Evolutionary conservation across 2,797 vertebrate species (phyloP), one percentile per base, ranked within the genome.

Genomic region (Petrocephalus sullivani): DNA sequence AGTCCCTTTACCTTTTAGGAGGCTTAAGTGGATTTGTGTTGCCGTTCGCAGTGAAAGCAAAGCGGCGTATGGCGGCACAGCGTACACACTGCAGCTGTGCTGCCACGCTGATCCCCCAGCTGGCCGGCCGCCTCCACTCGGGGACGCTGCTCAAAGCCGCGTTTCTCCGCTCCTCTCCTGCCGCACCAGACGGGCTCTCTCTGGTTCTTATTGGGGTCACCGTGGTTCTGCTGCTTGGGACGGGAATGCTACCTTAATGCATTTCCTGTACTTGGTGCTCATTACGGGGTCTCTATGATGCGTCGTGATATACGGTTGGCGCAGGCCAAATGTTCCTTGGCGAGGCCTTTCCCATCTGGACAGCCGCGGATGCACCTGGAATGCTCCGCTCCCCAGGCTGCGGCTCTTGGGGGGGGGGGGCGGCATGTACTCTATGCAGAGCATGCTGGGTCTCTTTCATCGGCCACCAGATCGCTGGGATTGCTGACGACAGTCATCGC

Each of bases 401-500:
- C 9, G 9, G 61, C 23, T 16, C 33, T 75, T 16, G 28, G 67
- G 41, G 41, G 41, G 41, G 41, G 41, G 41, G 33, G 41, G 57
- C n/a, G 86, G 51, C n/a, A 21, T 4, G 46, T 23, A 33, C 41
- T 33, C 64, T 16, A 19, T 56, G 86, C 86, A 87, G 49, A 71
- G 49, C 23, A 0, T 33, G 8, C 86, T 7, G 67, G 41, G 54
- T 56, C 82, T 16, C 56, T 78, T 56, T 87, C 5, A 85, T 88
- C 61, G 60, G 41, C 5, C 87, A 86, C 84, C 71, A n/a, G 51
- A 88, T 56, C 10, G 23, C 56, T 12, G 33, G 86, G 87, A 87
- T 88, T 61, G 56, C 75, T 56, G 12, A 16, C 54, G 67, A 87
- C 86, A 33, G 88, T 51, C 87, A 87, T 54, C 83, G 85, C 87